Percentiles rank a stretch among this genome's conserved stretches.
These are phyloP conservation scores for Thyatira batis DNA, from an alignment of 2,888 invertebrate genomes.

Conservation along the genomic window DNA sequence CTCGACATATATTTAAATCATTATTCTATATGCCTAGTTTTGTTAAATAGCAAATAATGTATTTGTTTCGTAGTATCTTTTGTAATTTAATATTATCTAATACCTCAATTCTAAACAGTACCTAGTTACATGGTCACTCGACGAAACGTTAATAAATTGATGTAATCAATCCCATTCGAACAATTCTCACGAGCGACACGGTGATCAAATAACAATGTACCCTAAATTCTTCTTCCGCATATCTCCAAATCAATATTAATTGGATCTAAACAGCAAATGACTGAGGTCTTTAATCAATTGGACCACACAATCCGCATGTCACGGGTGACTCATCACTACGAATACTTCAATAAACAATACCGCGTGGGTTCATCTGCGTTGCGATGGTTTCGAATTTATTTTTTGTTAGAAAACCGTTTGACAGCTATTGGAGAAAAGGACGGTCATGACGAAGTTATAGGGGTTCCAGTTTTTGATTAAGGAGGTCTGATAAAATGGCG, in stretches of 20 bases:
- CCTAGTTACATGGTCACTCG: background rate
- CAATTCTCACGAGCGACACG: background rate
- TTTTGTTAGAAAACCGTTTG: too few relatives aligned
- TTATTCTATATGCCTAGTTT: too few relatives aligned
- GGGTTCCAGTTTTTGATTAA: too few relatives aligned
- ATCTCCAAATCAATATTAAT: conserved; percentile 48
- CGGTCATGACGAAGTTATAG: too few relatives aligned
- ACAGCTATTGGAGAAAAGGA: too few relatives aligned
- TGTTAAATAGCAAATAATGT: too few relatives aligned
- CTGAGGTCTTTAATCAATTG: conserved; percentile 40
- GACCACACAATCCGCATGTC: conserved; percentile 13
- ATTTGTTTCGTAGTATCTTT: too few relatives aligned
- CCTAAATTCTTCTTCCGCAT: conserved; percentile 30
- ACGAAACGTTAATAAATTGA: background rate
- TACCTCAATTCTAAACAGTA: too few relatives aligned
- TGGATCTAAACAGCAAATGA: conserved; percentile 24
- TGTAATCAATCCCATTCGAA: background rate
- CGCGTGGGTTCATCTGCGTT: conserved; percentile 8
- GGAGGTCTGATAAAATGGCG: too few relatives aligned
- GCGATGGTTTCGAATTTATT: background rate
- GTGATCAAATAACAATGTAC: conserved; percentile 7
- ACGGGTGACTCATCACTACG: conserved; percentile 18
- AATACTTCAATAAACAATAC: conserved; percentile 16
- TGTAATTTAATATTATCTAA: too few relatives aligned
- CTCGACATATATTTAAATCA: too few relatives aligned